Evolutionary conservation across 2,888 invertebrate species (phyloP).

Genomic region (Oligia latruncula): DNA sequence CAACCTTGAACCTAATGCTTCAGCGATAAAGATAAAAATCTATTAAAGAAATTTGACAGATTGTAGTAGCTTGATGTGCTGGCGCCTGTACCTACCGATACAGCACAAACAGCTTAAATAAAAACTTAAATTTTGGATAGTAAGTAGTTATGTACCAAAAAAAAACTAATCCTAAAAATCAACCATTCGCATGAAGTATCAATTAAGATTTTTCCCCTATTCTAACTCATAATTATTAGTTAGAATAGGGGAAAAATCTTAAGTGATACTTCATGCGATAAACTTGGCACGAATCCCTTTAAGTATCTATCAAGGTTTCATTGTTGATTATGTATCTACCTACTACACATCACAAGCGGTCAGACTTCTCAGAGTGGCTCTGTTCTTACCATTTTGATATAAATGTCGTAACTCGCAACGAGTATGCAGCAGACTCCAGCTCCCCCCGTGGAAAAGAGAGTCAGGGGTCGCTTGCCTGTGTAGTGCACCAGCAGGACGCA

Average conservation of each 20-base stretch:
- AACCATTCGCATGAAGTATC: no score
- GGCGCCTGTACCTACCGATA: not conserved
- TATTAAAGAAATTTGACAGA: no score
- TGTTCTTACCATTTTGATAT: constrained; percentile 73
- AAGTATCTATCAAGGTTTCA: not conserved
- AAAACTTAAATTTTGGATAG: not conserved
- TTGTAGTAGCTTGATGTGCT: no score
- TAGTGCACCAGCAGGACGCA: constrained; percentile 93
- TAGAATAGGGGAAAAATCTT: not conserved
- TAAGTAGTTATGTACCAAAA: no score
- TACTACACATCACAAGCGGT: not conserved
- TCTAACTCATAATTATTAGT: no score
- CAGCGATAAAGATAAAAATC: no score
- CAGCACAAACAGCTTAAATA: not conserved
- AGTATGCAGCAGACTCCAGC: constrained; percentile 91
- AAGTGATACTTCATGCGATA: no score
- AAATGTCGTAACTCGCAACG: constrained; percentile 89
- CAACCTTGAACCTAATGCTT: no score
- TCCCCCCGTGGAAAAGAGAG: constrained; percentile 92
- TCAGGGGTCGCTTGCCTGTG: constrained; percentile 93
- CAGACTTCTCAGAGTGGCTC: not conserved
- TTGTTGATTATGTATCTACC: not conserved
- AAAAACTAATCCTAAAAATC: not conserved
- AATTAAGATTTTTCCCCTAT: no score
- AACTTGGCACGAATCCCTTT: not conserved